Conservation (phyloP, 2,888 invertebrate genomes). For the Tenthredo mesomela region DNA sequence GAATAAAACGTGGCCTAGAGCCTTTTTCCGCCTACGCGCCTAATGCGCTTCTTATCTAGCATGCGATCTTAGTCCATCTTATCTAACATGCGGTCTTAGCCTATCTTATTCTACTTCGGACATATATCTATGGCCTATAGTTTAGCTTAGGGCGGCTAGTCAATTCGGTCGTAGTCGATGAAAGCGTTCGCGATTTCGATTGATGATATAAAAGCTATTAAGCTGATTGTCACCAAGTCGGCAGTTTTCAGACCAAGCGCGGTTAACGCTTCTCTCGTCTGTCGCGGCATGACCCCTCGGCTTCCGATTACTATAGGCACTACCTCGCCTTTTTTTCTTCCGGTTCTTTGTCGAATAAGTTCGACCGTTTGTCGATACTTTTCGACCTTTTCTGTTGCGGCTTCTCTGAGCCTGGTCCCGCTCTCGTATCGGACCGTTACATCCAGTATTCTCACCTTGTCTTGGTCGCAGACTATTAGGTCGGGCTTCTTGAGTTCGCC, state of each 20-base stretch:
- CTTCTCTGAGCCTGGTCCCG: slow-evolving; percentile 59
- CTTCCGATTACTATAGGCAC: slow-evolving; percentile 70
- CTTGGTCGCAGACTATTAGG: slow-evolving; percentile 64
- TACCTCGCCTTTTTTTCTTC: slow-evolving; percentile 58
- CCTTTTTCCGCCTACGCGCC: too few relatives aligned
- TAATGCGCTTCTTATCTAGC: too few relatives aligned
- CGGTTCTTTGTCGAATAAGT: slow-evolving; percentile 52
- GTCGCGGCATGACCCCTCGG: slow-evolving; percentile 67
- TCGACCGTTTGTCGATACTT: slow-evolving; percentile 62
- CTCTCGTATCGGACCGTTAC: slow-evolving; percentile 64
- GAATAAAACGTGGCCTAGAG: too few relatives aligned
- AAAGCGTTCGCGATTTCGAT: slow-evolving; percentile 66
- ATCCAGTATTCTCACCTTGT: slow-evolving; percentile 65
- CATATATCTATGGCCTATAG: too few relatives aligned
- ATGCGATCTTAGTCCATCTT: too few relatives aligned
- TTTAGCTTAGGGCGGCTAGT: too few relatives aligned
- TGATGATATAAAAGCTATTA: slow-evolving; percentile 66
- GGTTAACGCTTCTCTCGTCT: slow-evolving; percentile 57
- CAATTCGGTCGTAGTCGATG: slow-evolving; percentile 62
- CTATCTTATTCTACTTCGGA: too few relatives aligned
- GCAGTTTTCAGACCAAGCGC: slow-evolving; percentile 60
- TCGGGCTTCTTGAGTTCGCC: slow-evolving; percentile 66
- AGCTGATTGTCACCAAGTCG: slow-evolving; percentile 61
- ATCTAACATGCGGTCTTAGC: too few relatives aligned
- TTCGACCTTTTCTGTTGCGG: slow-evolving; percentile 60